phyloP scores from a whole-genome alignment of 2,888 invertebrate species.

The Pollenia angustigena region DNA sequence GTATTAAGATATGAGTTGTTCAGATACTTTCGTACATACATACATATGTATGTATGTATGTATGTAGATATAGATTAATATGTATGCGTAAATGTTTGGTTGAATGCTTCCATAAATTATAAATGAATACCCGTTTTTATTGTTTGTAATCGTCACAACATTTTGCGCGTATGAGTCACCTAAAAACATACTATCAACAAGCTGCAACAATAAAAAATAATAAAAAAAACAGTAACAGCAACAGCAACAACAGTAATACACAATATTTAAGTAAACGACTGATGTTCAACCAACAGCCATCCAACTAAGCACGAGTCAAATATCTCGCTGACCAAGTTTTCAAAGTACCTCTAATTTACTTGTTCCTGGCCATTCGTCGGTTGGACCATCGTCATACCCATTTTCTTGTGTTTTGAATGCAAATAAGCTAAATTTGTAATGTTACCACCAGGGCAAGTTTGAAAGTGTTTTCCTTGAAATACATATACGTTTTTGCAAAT shows the following conservation, averaged over 20 bases:
- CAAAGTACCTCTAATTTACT: not conserved
- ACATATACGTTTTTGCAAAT: too few species aligned
- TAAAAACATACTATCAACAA: conserved; percentile 19
- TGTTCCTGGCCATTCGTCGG: not conserved
- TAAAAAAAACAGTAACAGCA: not conserved
- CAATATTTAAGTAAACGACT: conserved; percentile 15
- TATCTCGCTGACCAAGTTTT: conserved; percentile 1
- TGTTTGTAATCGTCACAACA: conserved; percentile 67
- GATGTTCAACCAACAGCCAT: conserved; percentile 1
- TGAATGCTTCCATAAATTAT: not conserved
- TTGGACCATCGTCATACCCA: conserved; percentile 28
- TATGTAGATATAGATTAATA: conserved; percentile 5
- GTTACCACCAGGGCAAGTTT: not conserved
- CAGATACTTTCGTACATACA: not conserved
- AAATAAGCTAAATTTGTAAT: conserved; percentile 11
- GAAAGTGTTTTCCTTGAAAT: too few species aligned
- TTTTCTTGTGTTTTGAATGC: conserved; percentile 11
- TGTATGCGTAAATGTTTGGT: conserved; percentile 13
- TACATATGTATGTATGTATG: not conserved
- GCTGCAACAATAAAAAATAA: not conserved
- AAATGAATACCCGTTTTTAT: conserved; percentile 19
- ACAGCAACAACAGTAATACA: conserved; percentile 21
- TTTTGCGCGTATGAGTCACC: conserved; percentile 65
- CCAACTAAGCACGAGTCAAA: not conserved
- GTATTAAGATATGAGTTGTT: not conserved